Evolutionary conservation across 1,140 invertebrate genomes (phyloP), one percentile per base, ranked within the genome.

Genomic region (Megathymus violae): DNA sequence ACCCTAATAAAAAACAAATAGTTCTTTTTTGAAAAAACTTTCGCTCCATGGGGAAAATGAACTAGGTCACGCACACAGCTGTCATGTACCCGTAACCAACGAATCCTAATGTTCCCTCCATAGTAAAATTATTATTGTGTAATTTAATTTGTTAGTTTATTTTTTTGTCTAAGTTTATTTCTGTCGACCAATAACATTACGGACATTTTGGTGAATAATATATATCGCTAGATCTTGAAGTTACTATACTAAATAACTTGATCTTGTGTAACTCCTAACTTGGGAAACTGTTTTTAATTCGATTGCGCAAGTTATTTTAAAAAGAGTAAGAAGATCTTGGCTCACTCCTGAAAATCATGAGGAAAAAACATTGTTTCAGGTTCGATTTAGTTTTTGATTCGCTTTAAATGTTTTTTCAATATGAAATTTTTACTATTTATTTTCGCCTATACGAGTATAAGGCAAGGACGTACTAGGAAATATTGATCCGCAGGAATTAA

Each of bases 1-100:
- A 73, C 67, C 71, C 64, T 73, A 73, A 73, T 73, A 73, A 73
- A 73, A 51, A 62, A 52, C 59, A 40, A 19, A 52, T 60, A 67
- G 56, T 61, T 50, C 60, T 27, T 54, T 67, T 54, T 67, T 67
- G 50, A 63, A 65, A 65, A 65, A 58, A 65, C 63, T 54, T 52
- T 27, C 51, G 41, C 15, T 54, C 51, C 36, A 50, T 54, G 54
- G 64, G 64, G 63, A 56, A 56, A 56, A 56, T 13, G 31, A 56
- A 56, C 43, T 56, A 22, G 52, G 52, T 56, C 52, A 56, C 52
- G 46, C 46, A 56, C 52, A 43, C 51, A 54, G 27, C 51, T 22
- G 17, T 54, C 36, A 16, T 52, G 38, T 25, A 41, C 36, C 41
- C 36, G 51, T 41, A 54, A 54, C 51, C 22, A 19, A 38, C 4